Conservation (phyloP, 2,797 vertebrate species). For the Aotus griseimembra region DNA sequence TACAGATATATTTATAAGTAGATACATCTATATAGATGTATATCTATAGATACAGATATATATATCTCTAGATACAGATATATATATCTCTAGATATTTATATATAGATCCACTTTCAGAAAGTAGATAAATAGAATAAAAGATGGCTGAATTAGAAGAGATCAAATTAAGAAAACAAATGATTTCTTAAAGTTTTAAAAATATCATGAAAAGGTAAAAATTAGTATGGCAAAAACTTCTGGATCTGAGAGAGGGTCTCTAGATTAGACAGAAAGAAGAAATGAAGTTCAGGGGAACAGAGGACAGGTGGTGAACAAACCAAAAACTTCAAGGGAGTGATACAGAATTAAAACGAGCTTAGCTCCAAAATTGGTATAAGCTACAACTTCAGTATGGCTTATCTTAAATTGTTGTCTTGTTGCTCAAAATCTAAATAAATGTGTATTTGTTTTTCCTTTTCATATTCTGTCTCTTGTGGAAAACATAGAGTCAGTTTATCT, state of each 20-base stretch:
- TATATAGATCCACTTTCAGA: not conserved
- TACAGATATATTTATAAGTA: not conserved
- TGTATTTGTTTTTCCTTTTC: constrained; percentile 17
- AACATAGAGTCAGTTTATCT: constrained; percentile 50
- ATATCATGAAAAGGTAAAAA: not conserved
- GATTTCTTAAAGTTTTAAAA: constrained; percentile 7
- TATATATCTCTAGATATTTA: no score
- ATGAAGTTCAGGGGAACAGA: not conserved
- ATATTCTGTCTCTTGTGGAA: not conserved
- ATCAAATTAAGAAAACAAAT: not conserved
- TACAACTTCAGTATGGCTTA: not conserved
- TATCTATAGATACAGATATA: not conserved
- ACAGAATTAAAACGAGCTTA: constrained; percentile 17
- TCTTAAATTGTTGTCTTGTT: constrained; percentile 23
- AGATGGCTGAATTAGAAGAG: not conserved
- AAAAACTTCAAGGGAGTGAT: not conserved
- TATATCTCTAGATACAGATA: no score
- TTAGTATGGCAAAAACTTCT: not conserved
- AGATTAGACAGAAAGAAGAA: not conserved
- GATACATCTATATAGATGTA: not conserved
- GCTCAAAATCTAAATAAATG: not conserved
- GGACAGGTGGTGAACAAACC: not conserved
- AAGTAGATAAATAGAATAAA: not conserved
- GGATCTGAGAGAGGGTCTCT: not conserved
- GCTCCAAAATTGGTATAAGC: not conserved